These are phyloP conservation scores for Drosophila gunungcola DNA, from an alignment of 1,140 invertebrate genomes.

Conservation along the genomic window DNA sequence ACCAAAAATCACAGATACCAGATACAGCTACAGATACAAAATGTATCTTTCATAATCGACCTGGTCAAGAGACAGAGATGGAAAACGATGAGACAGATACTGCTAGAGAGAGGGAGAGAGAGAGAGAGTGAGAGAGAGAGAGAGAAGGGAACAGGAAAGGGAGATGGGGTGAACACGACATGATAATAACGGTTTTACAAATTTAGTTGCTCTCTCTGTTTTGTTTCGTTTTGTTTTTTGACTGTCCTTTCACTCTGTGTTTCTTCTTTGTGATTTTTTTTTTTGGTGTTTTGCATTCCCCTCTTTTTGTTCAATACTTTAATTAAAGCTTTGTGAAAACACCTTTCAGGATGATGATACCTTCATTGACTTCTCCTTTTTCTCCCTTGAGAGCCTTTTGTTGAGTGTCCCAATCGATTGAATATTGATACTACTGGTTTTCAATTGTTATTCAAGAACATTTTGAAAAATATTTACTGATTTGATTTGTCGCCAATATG, in stretches of 20 bases:
- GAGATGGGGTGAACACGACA: constrained; percentile 31
- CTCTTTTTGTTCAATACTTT: constrained; percentile 17
- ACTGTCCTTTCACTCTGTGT: constrained; percentile 24
- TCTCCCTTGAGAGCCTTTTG: neutral
- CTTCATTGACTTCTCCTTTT: constrained; percentile 5
- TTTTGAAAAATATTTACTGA: too few relatives aligned
- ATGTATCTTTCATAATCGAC: constrained; percentile 48
- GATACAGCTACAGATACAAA: constrained; percentile 15
- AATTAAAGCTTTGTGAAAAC: constrained; percentile 25
- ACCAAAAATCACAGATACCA: constrained; percentile 21
- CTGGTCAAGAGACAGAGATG: constrained; percentile 21
- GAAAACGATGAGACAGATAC: neutral
- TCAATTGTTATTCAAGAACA: neutral
- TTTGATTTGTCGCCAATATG: too few relatives aligned
- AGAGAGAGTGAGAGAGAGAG: too few relatives aligned
- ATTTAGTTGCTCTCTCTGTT: constrained; percentile 36
- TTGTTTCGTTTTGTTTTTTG: constrained; percentile 7
- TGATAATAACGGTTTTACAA: constrained; percentile 49
- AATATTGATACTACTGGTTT: neutral
- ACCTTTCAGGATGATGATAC: constrained; percentile 7
- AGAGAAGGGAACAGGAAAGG: neutral
- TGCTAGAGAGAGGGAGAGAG: neutral
- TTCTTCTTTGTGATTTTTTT: constrained; percentile 19
- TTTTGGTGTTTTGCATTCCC: constrained; percentile 10
- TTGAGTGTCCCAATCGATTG: neutral